Conservation (phyloP, 2,888 invertebrate species). For the Physocephala rufipes region DNA sequence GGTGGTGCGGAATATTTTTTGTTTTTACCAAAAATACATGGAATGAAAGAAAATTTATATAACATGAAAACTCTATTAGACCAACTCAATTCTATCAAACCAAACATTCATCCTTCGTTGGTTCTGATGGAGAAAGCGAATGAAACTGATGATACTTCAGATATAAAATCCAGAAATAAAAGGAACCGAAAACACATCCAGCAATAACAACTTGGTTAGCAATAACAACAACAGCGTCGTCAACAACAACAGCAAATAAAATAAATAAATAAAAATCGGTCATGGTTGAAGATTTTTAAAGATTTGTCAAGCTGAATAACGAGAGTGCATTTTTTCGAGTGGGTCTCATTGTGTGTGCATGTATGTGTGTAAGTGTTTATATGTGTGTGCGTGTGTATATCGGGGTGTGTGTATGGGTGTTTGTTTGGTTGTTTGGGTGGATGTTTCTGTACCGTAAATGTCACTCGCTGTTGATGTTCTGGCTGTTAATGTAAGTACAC, state of each 20-base stretch:
- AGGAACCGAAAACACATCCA: background rate
- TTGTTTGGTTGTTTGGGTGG: background rate
- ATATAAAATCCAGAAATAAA: no score
- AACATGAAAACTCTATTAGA: constrained; percentile 40
- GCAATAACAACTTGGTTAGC: background rate
- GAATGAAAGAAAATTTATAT: background rate
- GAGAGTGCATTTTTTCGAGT: background rate
- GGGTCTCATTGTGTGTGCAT: no score
- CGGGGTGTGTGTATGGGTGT: no score
- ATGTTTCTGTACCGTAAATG: no score
- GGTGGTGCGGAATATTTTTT: background rate
- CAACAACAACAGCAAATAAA: background rate
- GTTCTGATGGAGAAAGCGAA: no score
- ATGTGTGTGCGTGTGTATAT: no score
- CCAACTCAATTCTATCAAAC: background rate
- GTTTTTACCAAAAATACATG: background rate
- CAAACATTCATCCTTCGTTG: no score
- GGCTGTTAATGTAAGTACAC: no score
- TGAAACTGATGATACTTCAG: background rate
- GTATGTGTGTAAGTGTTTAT: no score
- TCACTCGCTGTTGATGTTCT: no score
- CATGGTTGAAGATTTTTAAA: constrained; percentile 3
- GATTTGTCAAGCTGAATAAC: background rate
- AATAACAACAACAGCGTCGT: background rate
- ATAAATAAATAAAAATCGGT: background rate